Conservation (phyloP, 2,113 vertebrate species). For the Notothenia rossii region DNA sequence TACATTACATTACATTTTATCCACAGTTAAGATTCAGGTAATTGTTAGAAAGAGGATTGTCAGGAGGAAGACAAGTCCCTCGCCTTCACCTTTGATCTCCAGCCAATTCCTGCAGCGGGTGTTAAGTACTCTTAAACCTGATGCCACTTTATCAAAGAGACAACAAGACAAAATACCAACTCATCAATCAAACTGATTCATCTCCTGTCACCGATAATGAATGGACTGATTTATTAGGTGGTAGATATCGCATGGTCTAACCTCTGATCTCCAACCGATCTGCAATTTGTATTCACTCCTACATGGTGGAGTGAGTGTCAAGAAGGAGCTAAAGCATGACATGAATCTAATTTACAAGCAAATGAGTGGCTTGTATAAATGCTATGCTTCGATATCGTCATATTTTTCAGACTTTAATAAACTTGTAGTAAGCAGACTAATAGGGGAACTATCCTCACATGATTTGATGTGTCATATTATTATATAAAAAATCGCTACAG, state of each 20-base stretch:
- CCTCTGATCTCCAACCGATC: conserved; percentile 42
- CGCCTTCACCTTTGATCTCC: conserved; percentile 53
- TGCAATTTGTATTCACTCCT: conserved; percentile 36
- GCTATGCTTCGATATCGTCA: no score
- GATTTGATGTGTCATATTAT: no score
- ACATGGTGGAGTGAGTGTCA: background rate
- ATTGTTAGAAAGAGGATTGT: no score
- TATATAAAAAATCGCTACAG: background rate
- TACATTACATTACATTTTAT: no score
- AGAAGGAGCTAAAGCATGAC: background rate
- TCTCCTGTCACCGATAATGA: conserved; percentile 44
- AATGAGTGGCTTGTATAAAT: no score
- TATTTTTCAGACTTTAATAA: no score
- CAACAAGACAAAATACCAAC: conserved; percentile 41
- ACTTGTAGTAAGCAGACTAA: no score
- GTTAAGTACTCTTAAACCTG: conserved; percentile 49
- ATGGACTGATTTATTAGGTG: conserved; percentile 51
- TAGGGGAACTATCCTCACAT: background rate
- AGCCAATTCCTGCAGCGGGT: conserved; percentile 27
- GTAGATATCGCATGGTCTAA: conserved; percentile 19
- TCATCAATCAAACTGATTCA: conserved; percentile 45
- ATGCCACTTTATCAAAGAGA: conserved; percentile 52
- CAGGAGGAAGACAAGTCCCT: conserved; percentile 8
- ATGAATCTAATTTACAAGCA: background rate
- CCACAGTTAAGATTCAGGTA: no score